These are phyloP conservation scores for Galeruca laticollis DNA, from an alignment of 2,888 invertebrate species.

Conservation along the genomic window DNA sequence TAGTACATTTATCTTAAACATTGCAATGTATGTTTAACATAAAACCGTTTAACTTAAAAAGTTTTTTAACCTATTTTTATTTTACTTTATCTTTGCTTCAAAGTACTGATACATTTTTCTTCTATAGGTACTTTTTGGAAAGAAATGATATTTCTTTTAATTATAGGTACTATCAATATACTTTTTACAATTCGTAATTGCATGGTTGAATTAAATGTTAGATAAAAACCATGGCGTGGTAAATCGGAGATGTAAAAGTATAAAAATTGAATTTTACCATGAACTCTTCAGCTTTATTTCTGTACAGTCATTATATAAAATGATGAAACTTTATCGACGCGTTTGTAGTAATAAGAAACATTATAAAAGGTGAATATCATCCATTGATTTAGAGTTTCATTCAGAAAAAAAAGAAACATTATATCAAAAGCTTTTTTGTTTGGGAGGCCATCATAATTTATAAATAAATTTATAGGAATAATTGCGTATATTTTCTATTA, in stretches of 20 bases:
- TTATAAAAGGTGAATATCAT: too few species aligned
- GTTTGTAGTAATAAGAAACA: background rate
- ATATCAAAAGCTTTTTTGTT: too few species aligned
- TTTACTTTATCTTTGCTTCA: background rate
- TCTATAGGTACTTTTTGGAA: background rate
- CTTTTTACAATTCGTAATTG: conserved; percentile 23
- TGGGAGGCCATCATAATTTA: too few species aligned
- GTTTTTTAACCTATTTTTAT: too few species aligned
- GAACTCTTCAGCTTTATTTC: conserved; percentile 32
- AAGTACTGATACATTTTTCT: background rate
- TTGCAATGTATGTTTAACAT: too few species aligned
- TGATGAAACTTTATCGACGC: background rate
- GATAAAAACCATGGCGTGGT: conserved; percentile 38
- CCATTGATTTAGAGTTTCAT: too few species aligned
- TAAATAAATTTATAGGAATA: too few species aligned
- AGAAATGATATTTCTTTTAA: too few species aligned
- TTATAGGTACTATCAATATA: background rate
- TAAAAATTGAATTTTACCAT: conserved; percentile 41
- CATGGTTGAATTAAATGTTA: conserved; percentile 22
- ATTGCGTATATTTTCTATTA: too few species aligned
- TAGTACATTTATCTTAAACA: too few species aligned
- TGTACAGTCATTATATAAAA: background rate
- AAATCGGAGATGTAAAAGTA: conserved; percentile 38
- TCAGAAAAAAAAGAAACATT: too few species aligned
- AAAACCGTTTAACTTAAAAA: too few species aligned